Evolutionary conservation across 2,888 invertebrate species (phyloP), one percentile per base, ranked within the genome.

Genomic region (Luperina testacea): DNA sequence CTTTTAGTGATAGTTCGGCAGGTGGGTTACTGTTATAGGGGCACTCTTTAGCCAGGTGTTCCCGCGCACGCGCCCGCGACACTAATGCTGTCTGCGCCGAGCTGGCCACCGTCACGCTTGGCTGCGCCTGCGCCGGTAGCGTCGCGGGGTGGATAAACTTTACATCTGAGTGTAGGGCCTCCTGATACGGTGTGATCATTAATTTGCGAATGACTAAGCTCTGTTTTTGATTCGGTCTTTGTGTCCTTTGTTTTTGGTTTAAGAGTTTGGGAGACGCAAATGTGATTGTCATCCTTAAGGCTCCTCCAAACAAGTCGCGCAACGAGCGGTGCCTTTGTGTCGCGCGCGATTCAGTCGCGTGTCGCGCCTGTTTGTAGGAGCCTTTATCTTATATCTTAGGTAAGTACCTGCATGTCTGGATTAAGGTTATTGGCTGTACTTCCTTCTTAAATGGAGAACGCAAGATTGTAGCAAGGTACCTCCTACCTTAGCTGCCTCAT

Each of bases 121-220:
- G 94, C 83, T 90, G 90, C 91, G 87, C 78, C 83, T 59, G 86
- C 90, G 89, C 89, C 93, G 87, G 92, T 93, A 93, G 88, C 93
- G 93, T 92, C 92, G 90, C 91, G 94, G 92, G 94, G 95, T 95
- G 92, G 92, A 92, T 95, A 93, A 95, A 95, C 95, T 95, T 91
- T 86, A 84, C 86, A 88, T 90, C 85, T 85, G 76, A 84, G 84
- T 86, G 81, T 83, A 88, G 76, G 79, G 78, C 70, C 86, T 82
- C 89, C 89, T 84, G 89, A 90, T 90, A 84, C 72, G 88, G 88
- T 81, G 73, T 71, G 80, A 70, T 81, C 78, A 76, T 81, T 86
- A 81, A 81, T 83, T 82, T 78, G 83, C 86, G 76, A 85, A 86
- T 90, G 89, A 88, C 89, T 87, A 88, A 90, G 75, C 80, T 81